Evolutionary conservation across 2,113 vertebrate species (phyloP), one percentile per base, ranked within the genome.

Genomic region (Pyxicephalus adspersus): DNA sequence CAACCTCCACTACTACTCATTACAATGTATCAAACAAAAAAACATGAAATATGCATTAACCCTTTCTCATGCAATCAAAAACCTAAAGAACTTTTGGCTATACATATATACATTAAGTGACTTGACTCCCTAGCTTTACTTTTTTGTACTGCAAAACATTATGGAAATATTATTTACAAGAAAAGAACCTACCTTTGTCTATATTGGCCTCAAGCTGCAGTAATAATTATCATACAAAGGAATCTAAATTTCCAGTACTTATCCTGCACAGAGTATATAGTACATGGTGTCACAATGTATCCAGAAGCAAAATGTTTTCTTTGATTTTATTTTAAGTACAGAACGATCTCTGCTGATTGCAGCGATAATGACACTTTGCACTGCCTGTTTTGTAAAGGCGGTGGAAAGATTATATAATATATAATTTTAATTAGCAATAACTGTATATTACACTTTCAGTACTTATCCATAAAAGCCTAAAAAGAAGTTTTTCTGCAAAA

Each of bases 311-410:
- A 45, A 11, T 11, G 19, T 13, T 70, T 51, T 5, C 6, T 70
- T 52, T 5, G 66, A 26, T 51, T 70, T 52, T 19, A 51, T 17
- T 70, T 51, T 18, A 70, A 52, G 38, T 52, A 26, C 38, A 26
- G 38, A 25, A 52, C 22, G 25, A 70, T 70, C 17, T 26, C 67
- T 54, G 67, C 54, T 52, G 67, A 54, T 54, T 28, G 45, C 45
- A 52, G 2, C 1, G 17, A 70, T 54, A 70, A 70, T 70, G 50
- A 70, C 67, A 54, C 67, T 19, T 70, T 70, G 25, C 67, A 28
- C 52, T 70, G 67, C 26, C 45, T 28, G 23, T 70, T 70, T 45
- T 70, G 45, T 50, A 25, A 51, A 68, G 23, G 65, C 64, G 38
- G 31, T 38, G 9, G 65, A 22, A 16, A 50, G n/a, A 51, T 68